A percentile compares a stretch with the other conserved stretches of the same genome.
Evolutionary conservation across 2,113 vertebrate species (phyloP).

Genomic region (Bucco capensis): DNA sequence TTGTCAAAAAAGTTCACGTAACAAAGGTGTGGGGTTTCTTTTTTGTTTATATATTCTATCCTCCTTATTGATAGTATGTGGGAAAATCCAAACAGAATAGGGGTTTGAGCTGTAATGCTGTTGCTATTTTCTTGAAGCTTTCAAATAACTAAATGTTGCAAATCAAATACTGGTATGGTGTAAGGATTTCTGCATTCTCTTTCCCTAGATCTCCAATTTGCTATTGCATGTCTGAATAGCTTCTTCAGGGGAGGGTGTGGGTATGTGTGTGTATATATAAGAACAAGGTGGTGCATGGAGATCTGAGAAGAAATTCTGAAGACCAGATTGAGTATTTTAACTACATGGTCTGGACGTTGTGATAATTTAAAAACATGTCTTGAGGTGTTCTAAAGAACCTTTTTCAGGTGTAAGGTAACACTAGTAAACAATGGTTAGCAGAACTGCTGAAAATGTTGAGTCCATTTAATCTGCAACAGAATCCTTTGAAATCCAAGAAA

Average conservation of each 20-base stretch:
- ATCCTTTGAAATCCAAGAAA: neutral
- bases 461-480: neutral
- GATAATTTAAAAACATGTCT: neutral
- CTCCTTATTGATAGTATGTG: neutral
- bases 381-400: neutral
- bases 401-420: neutral
- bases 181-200: neutral
- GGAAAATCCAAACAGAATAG: no score
- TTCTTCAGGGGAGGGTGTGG: rapidly evolving
- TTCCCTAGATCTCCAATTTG: neutral
- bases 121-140: neutral
- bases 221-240: neutral
- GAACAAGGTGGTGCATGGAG: neutral
- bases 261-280: neutral
- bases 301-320: neutral
- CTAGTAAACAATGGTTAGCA: neutral
- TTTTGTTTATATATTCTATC: neutral
- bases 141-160: neutral
- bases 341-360: neutral
- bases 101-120: neutral
- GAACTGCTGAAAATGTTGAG: neutral
- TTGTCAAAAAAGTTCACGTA: neutral
- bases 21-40: neutral
- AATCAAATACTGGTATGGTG: neutral
- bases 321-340: neutral